Evolutionary conservation across 2,797 vertebrate species (phyloP), one percentile per base, ranked within the genome.

Genomic region (Myotis vivesi): DNA sequence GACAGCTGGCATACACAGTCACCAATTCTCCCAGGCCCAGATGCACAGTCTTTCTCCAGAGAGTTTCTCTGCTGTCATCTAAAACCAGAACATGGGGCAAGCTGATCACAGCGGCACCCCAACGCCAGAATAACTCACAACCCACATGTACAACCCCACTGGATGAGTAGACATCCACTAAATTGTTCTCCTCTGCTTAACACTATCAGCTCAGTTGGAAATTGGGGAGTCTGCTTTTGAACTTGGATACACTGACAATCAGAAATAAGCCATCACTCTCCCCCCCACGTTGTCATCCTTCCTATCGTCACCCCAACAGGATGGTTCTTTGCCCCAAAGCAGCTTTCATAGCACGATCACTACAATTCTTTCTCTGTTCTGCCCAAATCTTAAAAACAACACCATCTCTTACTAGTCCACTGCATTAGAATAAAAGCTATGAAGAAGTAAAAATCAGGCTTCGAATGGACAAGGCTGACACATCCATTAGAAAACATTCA

Each of bases 281-380:
- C 73, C n/a, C 59, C 19, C 55, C 85, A 59, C 10, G 13, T 62
- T 84, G 71, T 68, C 72, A 53, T 33, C 57, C 87, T 57, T 80
- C 44, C 53, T 75, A 6, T 12, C 44, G 9, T 91, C 64, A 79
- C 57, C 3, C 44, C n/a, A 22, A 72, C 5, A 0, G 22, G 49
- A 77, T 6, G 36, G 55, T 9, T 75, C 82, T 88, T 79, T 36
- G 6, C 30, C 81, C n/a, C 57, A 79, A 92, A 89, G 81, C n/a
- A 68, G 92, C 68, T 87, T 91, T 92, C n/a, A 11, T 13, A 76
- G 64, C 33, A 64, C n/a, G 51, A 16, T 59, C 59, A n/a, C 44
- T 82, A 19, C 3, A 55, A 20, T 57, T 75, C 57, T 75, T 69
- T 8, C 46, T 53, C 33, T 57, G 28, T 30, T 77, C 75, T 84